Evolutionary conservation across 37 sponge, comb jelly and placozoan species (phyloP).

Genomic region (Cladorhizidae sp.): DNA sequence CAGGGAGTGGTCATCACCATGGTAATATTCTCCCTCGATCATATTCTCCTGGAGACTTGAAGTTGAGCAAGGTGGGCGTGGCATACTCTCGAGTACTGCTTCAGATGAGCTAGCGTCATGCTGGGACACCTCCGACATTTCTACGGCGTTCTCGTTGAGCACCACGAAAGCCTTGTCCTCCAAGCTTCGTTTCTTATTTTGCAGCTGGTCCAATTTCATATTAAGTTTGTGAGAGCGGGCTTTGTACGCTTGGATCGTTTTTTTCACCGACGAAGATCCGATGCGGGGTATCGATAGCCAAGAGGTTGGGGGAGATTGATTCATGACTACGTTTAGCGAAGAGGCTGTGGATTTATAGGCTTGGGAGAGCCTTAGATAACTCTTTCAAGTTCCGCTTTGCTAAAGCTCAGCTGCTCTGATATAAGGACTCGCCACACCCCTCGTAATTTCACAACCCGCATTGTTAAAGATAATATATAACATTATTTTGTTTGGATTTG

Average conservation of each 20-base stretch:
- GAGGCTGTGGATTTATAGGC: too few relatives aligned
- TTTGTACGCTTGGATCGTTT: constrained; percentile 35
- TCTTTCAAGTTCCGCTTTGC: too few relatives aligned
- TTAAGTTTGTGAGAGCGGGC: background rate
- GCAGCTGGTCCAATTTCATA: constrained; percentile 21
- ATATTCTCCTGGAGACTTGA: background rate
- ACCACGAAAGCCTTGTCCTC: constrained; percentile 19
- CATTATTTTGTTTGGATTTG: too few relatives aligned
- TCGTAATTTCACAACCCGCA: too few relatives aligned
- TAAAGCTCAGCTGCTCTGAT: too few relatives aligned
- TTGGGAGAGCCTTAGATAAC: too few relatives aligned
- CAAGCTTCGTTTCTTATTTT: background rate
- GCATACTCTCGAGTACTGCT: background rate
- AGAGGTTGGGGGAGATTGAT: too few relatives aligned
- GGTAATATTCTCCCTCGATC: background rate
- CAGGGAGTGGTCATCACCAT: constrained; percentile 5
- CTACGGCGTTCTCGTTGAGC: constrained; percentile 11
- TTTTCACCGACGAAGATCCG: constrained; percentile 17
- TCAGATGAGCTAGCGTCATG: background rate
- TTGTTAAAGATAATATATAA: too few relatives aligned
- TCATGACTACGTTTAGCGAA: too few relatives aligned
- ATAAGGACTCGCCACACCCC: too few relatives aligned
- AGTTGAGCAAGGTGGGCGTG: background rate
- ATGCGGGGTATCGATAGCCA: background rate
- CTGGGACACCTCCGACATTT: background rate